Evolutionary conservation across 2,113 vertebrate genomes (phyloP).

Genomic region (Notechis scutatus): DNA sequence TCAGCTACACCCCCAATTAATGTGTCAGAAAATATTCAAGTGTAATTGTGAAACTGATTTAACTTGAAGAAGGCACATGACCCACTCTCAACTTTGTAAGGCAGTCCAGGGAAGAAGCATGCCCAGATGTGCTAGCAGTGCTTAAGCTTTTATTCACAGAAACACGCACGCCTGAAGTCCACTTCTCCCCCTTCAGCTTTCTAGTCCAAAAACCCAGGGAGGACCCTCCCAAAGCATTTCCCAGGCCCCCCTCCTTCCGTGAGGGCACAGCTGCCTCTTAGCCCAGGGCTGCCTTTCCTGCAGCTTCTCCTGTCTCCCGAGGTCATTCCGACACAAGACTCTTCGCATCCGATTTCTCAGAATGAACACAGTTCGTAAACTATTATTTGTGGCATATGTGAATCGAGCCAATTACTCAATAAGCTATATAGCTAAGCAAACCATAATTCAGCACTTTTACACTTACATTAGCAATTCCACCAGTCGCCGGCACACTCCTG

Average conservation of each 20-base stretch:
- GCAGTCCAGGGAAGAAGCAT: neutral
- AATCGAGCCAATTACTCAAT: neutral
- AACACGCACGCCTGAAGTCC: neutral
- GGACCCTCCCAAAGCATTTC: neutral
- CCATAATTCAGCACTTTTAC: accelerated
- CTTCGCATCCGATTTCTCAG: neutral
- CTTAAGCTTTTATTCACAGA: neutral
- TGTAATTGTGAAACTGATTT: neutral
- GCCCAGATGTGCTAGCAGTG: neutral
- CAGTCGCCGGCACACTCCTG: slow-evolving; percentile 92
- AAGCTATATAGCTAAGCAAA: neutral
- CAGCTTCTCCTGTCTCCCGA: neutral
- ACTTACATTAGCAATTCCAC: slow-evolving; percentile 96
- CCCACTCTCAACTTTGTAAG: neutral
- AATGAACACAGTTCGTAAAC: neutral
- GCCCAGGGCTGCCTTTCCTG: neutral
- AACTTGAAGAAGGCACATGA: neutral
- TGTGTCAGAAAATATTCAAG: neutral
- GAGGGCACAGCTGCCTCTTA: neutral
- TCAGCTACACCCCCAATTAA: neutral
- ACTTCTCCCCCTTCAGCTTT: neutral
- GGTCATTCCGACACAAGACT: neutral
- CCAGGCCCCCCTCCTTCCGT: neutral
- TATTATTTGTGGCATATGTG: neutral
- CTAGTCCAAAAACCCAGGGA: neutral